A percentile compares a stretch with the other conserved stretches of the same genome.
These are phyloP conservation scores for Cantharis nigra DNA, from an alignment of 2,888 invertebrate species.

Conservation along the genomic window DNA sequence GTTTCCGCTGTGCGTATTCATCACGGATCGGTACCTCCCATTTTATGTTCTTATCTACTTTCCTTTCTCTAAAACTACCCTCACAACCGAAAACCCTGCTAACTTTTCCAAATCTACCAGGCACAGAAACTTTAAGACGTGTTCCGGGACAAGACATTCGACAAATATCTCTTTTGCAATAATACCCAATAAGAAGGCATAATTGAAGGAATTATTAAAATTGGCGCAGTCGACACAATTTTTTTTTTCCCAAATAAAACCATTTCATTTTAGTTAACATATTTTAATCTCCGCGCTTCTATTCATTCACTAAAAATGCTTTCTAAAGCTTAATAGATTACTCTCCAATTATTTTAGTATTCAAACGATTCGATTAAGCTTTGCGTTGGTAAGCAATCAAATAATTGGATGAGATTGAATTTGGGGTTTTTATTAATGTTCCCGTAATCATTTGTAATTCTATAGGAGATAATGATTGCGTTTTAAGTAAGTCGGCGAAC, in stretches of 20 bases:
- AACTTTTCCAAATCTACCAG: conserved; percentile 27
- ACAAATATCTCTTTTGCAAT: conserved; percentile 3
- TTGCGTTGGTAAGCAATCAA: conserved; percentile 43
- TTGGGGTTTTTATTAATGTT: conserved; percentile 45
- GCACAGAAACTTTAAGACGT: conserved; percentile 30
- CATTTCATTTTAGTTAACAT: background rate
- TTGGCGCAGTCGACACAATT: background rate
- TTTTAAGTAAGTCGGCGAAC: conserved; percentile 32
- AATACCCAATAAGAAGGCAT: background rate
- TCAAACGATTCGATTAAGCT: conserved; percentile 48
- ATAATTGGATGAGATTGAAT: conserved; percentile 48
- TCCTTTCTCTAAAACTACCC: conserved; percentile 31
- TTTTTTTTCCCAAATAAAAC: background rate
- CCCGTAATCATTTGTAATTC: conserved; percentile 33
- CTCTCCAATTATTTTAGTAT: conserved; percentile 51
- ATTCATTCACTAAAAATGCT: background rate
- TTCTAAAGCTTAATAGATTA: conserved; percentile 41
- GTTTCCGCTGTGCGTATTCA: conserved; percentile 35
- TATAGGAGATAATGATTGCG: conserved; percentile 35
- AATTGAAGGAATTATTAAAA: background rate
- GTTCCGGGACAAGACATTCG: conserved; percentile 28
- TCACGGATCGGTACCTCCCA: conserved; percentile 38
- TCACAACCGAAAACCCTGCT: conserved; percentile 18
- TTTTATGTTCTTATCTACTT: conserved; percentile 41
- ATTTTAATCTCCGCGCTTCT: background rate